phyloP scores from a whole-genome alignment of 2,888 invertebrate species.

The Drosophila longiperda region DNA sequence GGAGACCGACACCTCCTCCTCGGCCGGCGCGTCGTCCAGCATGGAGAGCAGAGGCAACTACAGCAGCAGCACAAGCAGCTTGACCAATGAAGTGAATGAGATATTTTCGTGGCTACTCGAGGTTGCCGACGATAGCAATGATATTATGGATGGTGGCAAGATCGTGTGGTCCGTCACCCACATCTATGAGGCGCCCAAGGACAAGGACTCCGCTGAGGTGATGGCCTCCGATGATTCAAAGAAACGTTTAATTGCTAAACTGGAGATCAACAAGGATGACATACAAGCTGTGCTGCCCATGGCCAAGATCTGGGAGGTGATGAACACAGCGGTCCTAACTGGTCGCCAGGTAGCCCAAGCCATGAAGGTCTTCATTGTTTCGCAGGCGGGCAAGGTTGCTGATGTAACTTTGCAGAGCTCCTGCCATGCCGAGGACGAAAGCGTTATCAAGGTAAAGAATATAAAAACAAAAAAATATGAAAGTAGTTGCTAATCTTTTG shows the following conservation, averaged over 20 bases:
- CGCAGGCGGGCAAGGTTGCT: conserved; percentile 96
- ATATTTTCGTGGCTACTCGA: conserved; percentile 96
- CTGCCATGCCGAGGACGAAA: conserved; percentile 97
- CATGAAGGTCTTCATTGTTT: conserved; percentile 97
- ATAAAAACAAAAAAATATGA: too few relatives aligned
- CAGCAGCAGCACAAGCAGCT: conserved; percentile 24
- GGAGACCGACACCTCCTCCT: conserved; percentile 83
- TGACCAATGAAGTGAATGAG: conserved; percentile 88
- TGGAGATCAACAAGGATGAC: conserved; percentile 96
- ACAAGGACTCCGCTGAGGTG: conserved; percentile 80
- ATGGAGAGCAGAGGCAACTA: conserved; percentile 48
- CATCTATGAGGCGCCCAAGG: conserved; percentile 87
- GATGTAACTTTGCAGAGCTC: conserved; percentile 98
- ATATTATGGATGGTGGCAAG: conserved; percentile 92
- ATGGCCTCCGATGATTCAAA: conserved; percentile 84
- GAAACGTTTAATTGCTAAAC: conserved; percentile 91
- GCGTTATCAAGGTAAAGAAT: conserved; percentile 93
- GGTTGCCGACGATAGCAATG: conserved; percentile 91
- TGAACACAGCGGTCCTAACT: conserved; percentile 97
- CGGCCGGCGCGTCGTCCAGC: conserved; percentile 58
- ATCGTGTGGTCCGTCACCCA: conserved; percentile 94
- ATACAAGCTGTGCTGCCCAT: conserved; percentile 97
- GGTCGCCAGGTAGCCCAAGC: conserved; percentile 97
- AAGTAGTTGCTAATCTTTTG: neutral
- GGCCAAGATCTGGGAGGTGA: conserved; percentile 97